These are phyloP conservation scores for Gambusia holbrooki DNA, from an alignment of 2,113 vertebrate genomes.

Conservation along the genomic window DNA sequence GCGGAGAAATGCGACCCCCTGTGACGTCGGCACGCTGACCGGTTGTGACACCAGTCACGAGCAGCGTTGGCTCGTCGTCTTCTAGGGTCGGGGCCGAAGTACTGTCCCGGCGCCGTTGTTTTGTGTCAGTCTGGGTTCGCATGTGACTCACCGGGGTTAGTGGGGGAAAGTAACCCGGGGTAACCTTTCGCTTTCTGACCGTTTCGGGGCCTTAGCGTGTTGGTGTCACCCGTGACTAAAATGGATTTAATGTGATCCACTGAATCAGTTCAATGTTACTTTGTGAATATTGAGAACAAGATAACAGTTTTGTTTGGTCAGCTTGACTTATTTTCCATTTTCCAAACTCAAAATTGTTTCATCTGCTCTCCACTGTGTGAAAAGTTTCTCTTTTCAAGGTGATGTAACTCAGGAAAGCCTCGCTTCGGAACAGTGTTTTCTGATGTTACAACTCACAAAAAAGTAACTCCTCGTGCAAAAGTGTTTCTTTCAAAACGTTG, in stretches of 20 bases:
- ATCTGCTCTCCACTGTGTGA: slow-evolving; percentile 14
- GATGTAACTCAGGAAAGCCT: slow-evolving; percentile 39
- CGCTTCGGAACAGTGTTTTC: slow-evolving; percentile 21
- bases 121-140: slow-evolving; percentile 2
- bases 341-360: not conserved
- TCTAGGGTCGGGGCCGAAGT: not conserved
- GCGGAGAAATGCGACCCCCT: slow-evolving; percentile 7
- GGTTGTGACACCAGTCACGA: slow-evolving; percentile 8
- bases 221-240: no score
- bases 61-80: not conserved
- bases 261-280: no score
- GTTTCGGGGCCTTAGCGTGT: not conserved
- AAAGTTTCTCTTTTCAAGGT: slow-evolving; percentile 48
- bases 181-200: not conserved
- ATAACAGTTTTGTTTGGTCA: not conserved
- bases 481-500: slow-evolving; percentile 11
- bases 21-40: slow-evolving; percentile 2
- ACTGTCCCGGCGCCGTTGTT: slow-evolving; percentile 9
- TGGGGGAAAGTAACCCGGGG: slow-evolving; percentile 7
- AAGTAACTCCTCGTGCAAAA: slow-evolving; percentile 7
- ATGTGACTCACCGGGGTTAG: slow-evolving; percentile 26
- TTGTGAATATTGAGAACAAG: not conserved
- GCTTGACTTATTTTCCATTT: slow-evolving; percentile 2
- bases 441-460: slow-evolving; percentile 17
- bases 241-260: no score